These are phyloP conservation scores for Clitarchus hookeri DNA, from an alignment of 2,888 invertebrate species.

Conservation along the genomic window DNA sequence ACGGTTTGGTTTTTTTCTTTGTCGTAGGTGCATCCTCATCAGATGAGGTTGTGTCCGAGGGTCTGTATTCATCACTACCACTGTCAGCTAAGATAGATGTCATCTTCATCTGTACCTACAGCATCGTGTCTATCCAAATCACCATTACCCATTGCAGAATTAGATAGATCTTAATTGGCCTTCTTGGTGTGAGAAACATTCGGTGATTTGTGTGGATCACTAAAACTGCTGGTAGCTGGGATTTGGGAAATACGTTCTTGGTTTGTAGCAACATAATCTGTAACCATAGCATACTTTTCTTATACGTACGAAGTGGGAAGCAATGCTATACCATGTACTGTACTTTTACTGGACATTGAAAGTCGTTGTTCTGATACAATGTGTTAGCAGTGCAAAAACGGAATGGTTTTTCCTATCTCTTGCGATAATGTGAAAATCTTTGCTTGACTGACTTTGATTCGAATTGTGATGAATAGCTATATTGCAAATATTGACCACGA, in stretches of 20 bases:
- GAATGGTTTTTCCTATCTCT: no score
- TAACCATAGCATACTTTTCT: no score
- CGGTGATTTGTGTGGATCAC: background rate
- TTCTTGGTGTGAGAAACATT: background rate
- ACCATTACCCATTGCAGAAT: background rate
- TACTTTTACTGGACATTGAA: background rate
- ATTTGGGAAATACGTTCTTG: background rate
- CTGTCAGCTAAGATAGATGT: background rate
- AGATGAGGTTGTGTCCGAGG: background rate
- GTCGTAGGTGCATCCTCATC: background rate
- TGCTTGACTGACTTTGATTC: no score
- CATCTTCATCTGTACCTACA: background rate
- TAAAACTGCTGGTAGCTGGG: background rate
- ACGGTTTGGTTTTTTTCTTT: background rate
- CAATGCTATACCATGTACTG: background rate
- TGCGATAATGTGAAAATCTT: no score
- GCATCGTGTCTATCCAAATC: background rate
- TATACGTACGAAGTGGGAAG: no score
- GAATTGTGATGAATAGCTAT: no score
- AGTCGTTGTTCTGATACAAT: no score
- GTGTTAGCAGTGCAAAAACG: no score
- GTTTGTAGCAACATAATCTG: background rate
- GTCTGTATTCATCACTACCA: slow-evolving; percentile 1
- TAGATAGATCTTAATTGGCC: background rate
- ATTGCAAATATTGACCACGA: no score